phyloP scores from a whole-genome alignment of 2,797 vertebrate genomes.

The Eulemur mongoz region DNA sequence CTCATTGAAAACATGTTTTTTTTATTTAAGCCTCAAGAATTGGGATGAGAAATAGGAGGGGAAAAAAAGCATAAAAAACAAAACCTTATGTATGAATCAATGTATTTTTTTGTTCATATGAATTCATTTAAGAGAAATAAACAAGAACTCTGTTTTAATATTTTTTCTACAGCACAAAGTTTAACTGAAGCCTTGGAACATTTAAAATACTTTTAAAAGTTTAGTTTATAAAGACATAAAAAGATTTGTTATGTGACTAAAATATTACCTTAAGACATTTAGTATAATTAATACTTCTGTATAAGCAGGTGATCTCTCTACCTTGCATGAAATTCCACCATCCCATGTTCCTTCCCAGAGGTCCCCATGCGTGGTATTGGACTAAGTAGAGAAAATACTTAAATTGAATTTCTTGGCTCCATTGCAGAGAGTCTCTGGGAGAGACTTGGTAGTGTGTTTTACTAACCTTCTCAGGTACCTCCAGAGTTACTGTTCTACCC shows the following conservation, averaged over 20 bases:
- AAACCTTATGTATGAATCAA: constrained; percentile 10
- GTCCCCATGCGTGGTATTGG: not conserved
- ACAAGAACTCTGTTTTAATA: not conserved
- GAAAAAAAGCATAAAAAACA: constrained; percentile 26
- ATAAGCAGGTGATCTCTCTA: not conserved
- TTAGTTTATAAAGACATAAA: constrained; percentile 19
- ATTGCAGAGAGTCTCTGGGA: not conserved
- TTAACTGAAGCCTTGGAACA: not conserved
- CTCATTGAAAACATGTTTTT: constrained; percentile 18
- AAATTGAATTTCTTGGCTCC: not conserved
- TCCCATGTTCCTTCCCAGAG: not conserved
- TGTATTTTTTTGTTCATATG: not conserved
- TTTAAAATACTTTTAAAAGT: not conserved
- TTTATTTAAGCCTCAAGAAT: constrained; percentile 21
- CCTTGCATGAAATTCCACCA: not conserved
- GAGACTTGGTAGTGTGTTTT: not conserved
- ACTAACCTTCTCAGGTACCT: not conserved
- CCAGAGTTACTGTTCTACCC: not conserved
- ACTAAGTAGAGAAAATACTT: not conserved
- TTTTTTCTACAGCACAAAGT: not conserved
- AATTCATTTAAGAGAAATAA: constrained; percentile 12
- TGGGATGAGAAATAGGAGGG: not conserved
- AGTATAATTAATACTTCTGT: not conserved
- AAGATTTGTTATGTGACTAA: not conserved
- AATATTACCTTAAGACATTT: not conserved